Percentiles rank a stretch among this genome's conserved stretches.
These are phyloP conservation scores for Matsumyia berberina DNA, from an alignment of 2,888 invertebrate genomes.

Conservation along the genomic window DNA sequence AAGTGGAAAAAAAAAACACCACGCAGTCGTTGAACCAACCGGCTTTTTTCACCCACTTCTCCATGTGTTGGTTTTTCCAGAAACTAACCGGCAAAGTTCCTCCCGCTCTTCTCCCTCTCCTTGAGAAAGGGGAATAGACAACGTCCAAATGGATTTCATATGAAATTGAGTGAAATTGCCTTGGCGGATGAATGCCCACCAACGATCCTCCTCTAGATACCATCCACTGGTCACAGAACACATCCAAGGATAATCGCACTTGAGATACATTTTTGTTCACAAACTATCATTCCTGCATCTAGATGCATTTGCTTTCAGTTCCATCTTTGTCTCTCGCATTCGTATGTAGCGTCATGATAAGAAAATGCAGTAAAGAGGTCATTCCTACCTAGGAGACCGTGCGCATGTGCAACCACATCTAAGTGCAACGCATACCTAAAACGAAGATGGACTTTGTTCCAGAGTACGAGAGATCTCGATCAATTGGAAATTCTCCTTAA, in stretches of 20 bases:
- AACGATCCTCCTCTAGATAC: not conserved
- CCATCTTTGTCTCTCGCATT: slow-evolving; percentile 3
- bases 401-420: slow-evolving; percentile 44
- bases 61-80: slow-evolving; percentile 62
- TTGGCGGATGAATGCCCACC: slow-evolving; percentile 31
- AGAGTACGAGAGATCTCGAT: slow-evolving; percentile 55
- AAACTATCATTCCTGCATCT: not conserved
- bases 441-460: not conserved
- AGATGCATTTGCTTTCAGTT: slow-evolving; percentile 38
- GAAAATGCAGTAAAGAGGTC: slow-evolving; percentile 54
- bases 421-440: slow-evolving; percentile 57
- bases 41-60: slow-evolving; percentile 75
- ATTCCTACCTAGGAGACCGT: slow-evolving; percentile 36
- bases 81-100: slow-evolving; percentile 16
- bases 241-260: slow-evolving; percentile 38
- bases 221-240: not conserved
- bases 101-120: not conserved
- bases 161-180: slow-evolving; percentile 49
- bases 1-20: slow-evolving; percentile 35
- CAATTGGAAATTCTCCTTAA: slow-evolving; percentile 10
- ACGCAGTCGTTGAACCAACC: slow-evolving; percentile 72
- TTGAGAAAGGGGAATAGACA: slow-evolving; percentile 37
- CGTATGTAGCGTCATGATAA: slow-evolving; percentile 5
- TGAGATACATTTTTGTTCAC: slow-evolving; percentile 4
- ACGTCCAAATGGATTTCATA: slow-evolving; percentile 46